Evolutionary conservation across 2,113 vertebrate genomes (phyloP).

Genomic region (Poecilia latipinna): DNA sequence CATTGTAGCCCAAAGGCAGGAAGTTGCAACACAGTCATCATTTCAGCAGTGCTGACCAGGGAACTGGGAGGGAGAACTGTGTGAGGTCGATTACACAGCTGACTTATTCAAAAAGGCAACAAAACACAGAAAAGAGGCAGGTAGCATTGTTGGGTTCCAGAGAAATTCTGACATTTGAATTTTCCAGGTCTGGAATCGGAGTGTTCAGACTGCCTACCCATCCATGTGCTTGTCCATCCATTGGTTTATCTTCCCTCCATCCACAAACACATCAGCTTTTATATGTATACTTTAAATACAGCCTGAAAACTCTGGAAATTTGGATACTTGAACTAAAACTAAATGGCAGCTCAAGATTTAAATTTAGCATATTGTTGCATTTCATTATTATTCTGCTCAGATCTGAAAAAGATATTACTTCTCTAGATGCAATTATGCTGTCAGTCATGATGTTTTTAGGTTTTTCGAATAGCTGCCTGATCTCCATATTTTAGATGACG

Average conservation of each 20-base stretch:
- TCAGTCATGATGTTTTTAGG: neutral
- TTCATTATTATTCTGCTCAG: neutral
- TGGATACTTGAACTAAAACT: neutral
- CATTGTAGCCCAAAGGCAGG: slow-evolving; percentile 50
- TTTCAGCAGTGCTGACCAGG: slow-evolving; percentile 23
- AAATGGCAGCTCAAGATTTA: neutral
- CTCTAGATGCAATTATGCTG: neutral
- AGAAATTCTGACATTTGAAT: slow-evolving; percentile 15
- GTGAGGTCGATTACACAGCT: neutral
- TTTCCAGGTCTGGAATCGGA: neutral
- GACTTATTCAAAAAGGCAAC: too few relatives aligned
- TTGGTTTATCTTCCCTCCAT: too few relatives aligned
- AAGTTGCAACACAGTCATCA: slow-evolving; percentile 40
- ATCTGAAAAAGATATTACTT: neutral
- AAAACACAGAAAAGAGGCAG: too few relatives aligned
- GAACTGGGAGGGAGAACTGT: slow-evolving; percentile 10
- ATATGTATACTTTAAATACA: neutral
- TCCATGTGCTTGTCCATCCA: too few relatives aligned
- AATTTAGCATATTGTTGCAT: neutral
- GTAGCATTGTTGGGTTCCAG: too few relatives aligned
- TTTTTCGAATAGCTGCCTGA: too few relatives aligned
- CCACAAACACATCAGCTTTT: too few relatives aligned
- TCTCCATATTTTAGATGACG: too few relatives aligned
- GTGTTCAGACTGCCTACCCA: too few relatives aligned
- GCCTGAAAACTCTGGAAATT: neutral